These are phyloP conservation scores for Encarsia formosa DNA, from an alignment of 2,888 invertebrate species.

Conservation along the genomic window DNA sequence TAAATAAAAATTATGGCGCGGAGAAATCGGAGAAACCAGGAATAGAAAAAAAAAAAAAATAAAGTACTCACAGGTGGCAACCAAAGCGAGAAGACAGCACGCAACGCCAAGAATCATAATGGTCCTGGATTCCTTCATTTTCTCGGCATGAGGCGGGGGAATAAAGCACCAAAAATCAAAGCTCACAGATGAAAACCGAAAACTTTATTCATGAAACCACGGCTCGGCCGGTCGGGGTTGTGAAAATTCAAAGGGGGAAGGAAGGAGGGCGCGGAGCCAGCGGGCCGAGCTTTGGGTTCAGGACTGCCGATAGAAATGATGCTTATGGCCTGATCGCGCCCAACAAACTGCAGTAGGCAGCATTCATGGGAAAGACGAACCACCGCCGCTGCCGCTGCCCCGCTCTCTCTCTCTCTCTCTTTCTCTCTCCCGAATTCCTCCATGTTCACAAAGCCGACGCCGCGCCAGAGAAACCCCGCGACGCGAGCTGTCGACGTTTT, in stretches of 20 bases:
- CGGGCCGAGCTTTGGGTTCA: neutral
- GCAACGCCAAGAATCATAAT: constrained; percentile 1
- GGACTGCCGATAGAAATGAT: too few species aligned
- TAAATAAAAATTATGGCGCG: neutral
- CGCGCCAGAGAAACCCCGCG: too few species aligned
- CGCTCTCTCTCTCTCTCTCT: neutral
- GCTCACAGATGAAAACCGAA: too few species aligned
- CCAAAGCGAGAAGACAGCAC: neutral
- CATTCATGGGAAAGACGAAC: too few species aligned
- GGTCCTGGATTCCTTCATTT: constrained; percentile 5
- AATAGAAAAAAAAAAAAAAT: neutral
- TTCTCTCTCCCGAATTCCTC: too few species aligned
- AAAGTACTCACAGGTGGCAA: constrained; percentile 10
- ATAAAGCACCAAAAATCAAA: neutral
- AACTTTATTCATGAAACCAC: too few species aligned
- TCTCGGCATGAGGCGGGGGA: neutral
- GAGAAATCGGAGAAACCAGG: neutral
- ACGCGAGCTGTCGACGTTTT: too few species aligned
- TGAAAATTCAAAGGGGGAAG: neutral
- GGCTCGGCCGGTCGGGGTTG: too few species aligned
- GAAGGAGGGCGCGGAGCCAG: neutral
- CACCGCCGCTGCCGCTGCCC: neutral
- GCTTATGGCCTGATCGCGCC: constrained; percentile 9
- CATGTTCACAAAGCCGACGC: too few species aligned
- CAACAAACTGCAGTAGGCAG: constrained; percentile 20